Evolutionary conservation across 2,797 vertebrate species (phyloP), one percentile per base, ranked within the genome.

Genomic region (Yasuhikotakia modesta): DNA sequence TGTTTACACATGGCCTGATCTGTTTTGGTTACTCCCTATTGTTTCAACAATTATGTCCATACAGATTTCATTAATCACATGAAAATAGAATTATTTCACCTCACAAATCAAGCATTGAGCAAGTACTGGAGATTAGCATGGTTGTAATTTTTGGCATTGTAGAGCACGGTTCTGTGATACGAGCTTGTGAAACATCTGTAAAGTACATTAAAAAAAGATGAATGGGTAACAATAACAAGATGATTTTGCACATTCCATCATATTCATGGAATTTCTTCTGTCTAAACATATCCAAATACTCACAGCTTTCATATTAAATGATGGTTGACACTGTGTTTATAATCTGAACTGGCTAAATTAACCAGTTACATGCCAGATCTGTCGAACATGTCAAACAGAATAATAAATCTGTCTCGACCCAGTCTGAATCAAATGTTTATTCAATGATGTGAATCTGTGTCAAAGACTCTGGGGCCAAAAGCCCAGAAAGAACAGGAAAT

Each of bases 401-500:
- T 88, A 90, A 92, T 92, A 88, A 91, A 91, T 90, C 90, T 89
- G 91, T 93, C 90, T 92, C 83, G 87, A 77, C 87, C 83, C 57
- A 86, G 83, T 88, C 87, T 50, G 71, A 82, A 83, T 90, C 87
- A 86, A 87, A 92, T 90, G 89, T 92, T 92, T 89, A 89, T 90
- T 90, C 90, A 92, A 91, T 91, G 89, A 91, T 87, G 71, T 83
- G 80, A 82, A 81, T 89, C 88, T 91, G 87, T 84, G 82, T 81
- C 85, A 81, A 64, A 88, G 85, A 90, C 77, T 73, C 61, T 57
- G 48, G 69, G 64, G 67, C 48, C 50, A 80, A 84, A 87, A 88
- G 81, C 61, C 70, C 71, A 73, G 79, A 83, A 92, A 86, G 88
- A 87, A 79, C 87, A 90, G 91, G 92, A 94, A 94, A 93, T 92